Evolutionary conservation across 2,797 vertebrate species (phyloP).

Genomic region (Trematomus bernacchii): DNA sequence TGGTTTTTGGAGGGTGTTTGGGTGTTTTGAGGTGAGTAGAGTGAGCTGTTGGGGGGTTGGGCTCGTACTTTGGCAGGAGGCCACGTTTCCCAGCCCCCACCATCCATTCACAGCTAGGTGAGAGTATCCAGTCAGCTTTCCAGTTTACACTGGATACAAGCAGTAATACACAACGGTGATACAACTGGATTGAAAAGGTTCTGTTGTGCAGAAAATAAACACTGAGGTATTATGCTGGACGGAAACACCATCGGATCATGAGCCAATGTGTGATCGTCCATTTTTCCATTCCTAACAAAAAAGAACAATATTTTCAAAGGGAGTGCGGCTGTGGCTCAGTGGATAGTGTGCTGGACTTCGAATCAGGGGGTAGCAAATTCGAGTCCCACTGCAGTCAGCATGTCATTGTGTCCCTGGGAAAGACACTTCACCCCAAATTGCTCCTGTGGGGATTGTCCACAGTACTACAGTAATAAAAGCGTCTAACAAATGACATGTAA

Average conservation of each 20-base stretch:
- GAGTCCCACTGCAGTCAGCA: no score
- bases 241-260: neutral
- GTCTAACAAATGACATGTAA: no score
- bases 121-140: slow-evolving; percentile 39
- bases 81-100: slow-evolving; percentile 69
- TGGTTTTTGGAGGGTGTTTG: slow-evolving; percentile 36
- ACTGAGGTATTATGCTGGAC: neutral
- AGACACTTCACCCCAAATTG: no score
- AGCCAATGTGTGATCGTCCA: neutral
- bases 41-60: slow-evolving; percentile 45
- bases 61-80: slow-evolving; percentile 57
- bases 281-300: neutral
- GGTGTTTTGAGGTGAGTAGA: slow-evolving; percentile 40
- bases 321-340: no score
- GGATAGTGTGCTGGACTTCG: no score
- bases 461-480: no score
- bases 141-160: slow-evolving; percentile 32
- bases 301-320: neutral
- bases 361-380: no score
- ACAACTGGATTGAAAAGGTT: neutral
- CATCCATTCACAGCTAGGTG: slow-evolving; percentile 38
- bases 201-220: slow-evolving; percentile 1
- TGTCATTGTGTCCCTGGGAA: no score
- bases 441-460: no score
- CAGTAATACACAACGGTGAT: neutral